A percentile compares a stretch with the other conserved stretches of the same genome.
These are phyloP conservation scores for Heliconius aoede DNA, from an alignment of 2,888 invertebrate species.

Conservation along the genomic window DNA sequence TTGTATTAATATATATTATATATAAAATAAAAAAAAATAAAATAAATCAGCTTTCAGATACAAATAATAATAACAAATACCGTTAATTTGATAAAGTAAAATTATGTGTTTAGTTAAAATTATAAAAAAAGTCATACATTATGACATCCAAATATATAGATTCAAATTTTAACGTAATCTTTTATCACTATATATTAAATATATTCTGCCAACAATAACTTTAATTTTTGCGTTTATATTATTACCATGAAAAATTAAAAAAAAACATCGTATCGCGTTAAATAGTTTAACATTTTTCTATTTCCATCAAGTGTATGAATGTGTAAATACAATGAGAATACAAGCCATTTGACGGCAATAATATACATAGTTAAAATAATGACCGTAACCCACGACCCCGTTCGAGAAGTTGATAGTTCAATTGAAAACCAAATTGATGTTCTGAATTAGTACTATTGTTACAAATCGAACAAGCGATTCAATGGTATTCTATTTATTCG, in stretches of 20 bases:
- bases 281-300: conserved; percentile 7
- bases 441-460: conserved; percentile 34
- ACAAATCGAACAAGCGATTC: conserved; percentile 31
- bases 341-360: conserved; percentile 17
- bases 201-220: neutral
- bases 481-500: conserved; percentile 28
- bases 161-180: neutral
- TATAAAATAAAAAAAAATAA: too few species aligned
- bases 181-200: neutral
- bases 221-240: neutral
- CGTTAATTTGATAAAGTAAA: too few species aligned
- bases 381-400: conserved; percentile 26
- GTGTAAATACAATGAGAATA: neutral
- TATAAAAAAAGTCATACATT: neutral
- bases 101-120: too few species aligned
- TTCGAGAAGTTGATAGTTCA: conserved; percentile 33
- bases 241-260: neutral
- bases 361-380: conserved; percentile 29
- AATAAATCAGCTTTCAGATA: too few species aligned
- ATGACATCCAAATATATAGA: neutral
- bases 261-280: neutral
- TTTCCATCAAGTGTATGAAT: neutral
- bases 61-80: too few species aligned
- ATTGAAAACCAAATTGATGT: conserved; percentile 34
- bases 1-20: too few species aligned